phyloP scores from a whole-genome alignment of 2,797 vertebrate species.

The Phaenicophaeus curvirostris region DNA sequence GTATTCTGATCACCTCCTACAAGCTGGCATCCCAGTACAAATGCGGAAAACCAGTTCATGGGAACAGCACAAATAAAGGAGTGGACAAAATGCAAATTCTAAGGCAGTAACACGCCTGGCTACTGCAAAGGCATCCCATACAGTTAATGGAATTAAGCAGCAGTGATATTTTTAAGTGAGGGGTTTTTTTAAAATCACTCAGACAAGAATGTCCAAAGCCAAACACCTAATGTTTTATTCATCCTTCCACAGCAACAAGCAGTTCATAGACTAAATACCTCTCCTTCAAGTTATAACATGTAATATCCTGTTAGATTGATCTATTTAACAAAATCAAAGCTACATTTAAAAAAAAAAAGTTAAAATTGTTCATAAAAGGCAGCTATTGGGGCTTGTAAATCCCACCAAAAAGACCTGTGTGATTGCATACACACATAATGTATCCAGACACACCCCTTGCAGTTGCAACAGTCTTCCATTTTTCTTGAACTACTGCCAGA shows the following conservation, averaged over 20 bases:
- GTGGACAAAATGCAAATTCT: background rate
- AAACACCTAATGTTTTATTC: background rate
- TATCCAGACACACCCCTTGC: background rate
- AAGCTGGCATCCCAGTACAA: background rate
- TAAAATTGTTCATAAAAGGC: background rate
- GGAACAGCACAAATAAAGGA: background rate
- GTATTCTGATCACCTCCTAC: background rate
- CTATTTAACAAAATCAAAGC: background rate
- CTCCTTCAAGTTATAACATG: background rate
- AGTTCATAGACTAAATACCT: background rate
- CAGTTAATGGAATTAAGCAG: background rate
- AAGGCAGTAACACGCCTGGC: background rate
- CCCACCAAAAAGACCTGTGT: background rate
- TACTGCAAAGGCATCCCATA: background rate
- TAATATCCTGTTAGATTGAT: background rate
- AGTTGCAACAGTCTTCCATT: background rate
- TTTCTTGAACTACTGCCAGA: background rate
- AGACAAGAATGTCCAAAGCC: background rate
- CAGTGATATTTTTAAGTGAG: background rate
- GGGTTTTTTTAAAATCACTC: background rate
- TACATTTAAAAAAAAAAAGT: background rate
- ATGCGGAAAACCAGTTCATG: background rate
- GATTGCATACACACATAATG: background rate
- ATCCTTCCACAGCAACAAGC: background rate
- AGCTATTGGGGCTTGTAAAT: background rate